These are phyloP conservation scores for Dilophus febrilis DNA, from an alignment of 2,888 invertebrate genomes.

Conservation along the genomic window DNA sequence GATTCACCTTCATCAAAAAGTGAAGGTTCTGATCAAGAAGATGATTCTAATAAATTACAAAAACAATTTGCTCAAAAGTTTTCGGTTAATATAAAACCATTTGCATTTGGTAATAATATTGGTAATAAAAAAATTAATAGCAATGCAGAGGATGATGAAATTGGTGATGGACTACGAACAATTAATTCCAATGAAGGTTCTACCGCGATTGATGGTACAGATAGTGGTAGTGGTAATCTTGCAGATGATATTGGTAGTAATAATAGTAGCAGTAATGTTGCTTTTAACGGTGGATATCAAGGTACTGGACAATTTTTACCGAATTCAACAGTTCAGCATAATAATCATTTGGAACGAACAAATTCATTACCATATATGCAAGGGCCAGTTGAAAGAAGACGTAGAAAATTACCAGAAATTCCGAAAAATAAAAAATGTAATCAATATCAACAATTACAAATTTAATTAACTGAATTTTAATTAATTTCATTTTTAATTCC, in stretches of 20 bases:
- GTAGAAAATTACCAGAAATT: slow-evolving; percentile 76
- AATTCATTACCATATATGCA: slow-evolving; percentile 10
- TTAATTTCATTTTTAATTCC: slow-evolving; percentile 7
- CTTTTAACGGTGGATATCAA: no score
- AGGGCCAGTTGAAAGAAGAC: slow-evolving; percentile 38
- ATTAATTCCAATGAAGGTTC: neutral
- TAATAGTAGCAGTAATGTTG: slow-evolving; percentile 15
- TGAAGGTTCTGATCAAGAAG: slow-evolving; percentile 48
- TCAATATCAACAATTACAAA: slow-evolving; percentile 20
- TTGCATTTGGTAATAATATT: slow-evolving; percentile 6
- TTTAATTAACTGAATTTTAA: neutral
- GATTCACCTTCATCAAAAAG: slow-evolving; percentile 63
- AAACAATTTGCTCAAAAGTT: slow-evolving; percentile 10
- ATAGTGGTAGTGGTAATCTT: slow-evolving; percentile 1
- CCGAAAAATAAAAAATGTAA: slow-evolving; percentile 78
- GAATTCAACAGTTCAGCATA: neutral
- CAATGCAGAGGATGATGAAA: slow-evolving; percentile 30
- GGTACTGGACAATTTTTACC: neutral
- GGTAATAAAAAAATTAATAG: slow-evolving; percentile 13
- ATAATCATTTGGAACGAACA: slow-evolving; percentile 9
- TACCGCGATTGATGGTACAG: no score
- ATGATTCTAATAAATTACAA: slow-evolving; percentile 20
- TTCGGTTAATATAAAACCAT: slow-evolving; percentile 7
- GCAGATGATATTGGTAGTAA: no score
- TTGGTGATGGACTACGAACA: slow-evolving; percentile 29